Evolutionary conservation across 2,113 vertebrate genomes (phyloP).

Genomic region (Pantherophis guttatus): DNA sequence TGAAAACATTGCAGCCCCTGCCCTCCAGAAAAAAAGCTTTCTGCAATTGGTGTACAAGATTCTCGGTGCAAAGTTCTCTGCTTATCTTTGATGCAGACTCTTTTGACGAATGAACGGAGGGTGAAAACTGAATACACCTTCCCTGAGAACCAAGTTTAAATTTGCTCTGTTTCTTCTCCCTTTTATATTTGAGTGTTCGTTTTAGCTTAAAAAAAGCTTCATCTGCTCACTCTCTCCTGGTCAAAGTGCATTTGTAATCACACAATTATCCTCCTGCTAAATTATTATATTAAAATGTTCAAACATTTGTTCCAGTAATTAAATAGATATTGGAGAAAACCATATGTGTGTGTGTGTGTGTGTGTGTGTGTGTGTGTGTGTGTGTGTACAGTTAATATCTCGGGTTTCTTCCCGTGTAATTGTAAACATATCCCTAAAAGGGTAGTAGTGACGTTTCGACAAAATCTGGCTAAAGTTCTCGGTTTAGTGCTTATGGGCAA

Average conservation of each 20-base stretch:
- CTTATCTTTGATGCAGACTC: not conserved
- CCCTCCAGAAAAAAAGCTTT: not conserved
- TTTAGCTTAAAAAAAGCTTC: not conserved
- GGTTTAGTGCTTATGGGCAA: no score
- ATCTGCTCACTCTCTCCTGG: conserved; percentile 1
- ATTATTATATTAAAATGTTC: conserved; percentile 68
- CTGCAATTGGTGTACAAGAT: not conserved
- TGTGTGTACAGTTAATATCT: no score
- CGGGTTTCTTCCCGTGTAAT: no score
- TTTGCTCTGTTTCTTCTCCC: no score
- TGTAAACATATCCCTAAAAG: no score
- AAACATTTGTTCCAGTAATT: conserved; percentile 69
- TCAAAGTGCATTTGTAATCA: conserved; percentile 54
- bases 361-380: no score
- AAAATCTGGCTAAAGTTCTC: no score
- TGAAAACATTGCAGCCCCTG: not conserved
- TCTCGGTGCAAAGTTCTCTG: not conserved
- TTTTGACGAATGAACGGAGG: not conserved
- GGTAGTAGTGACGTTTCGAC: no score
- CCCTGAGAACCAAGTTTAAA: not conserved
- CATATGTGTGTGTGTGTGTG: no score
- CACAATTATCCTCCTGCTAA: conserved; percentile 55
- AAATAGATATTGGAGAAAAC: conserved; percentile 50
- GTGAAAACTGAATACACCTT: no score
- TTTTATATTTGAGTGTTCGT: not conserved